phyloP scores from a whole-genome alignment of 64 coral and sea anemone species.

The Exaiptasia diaphana region DNA sequence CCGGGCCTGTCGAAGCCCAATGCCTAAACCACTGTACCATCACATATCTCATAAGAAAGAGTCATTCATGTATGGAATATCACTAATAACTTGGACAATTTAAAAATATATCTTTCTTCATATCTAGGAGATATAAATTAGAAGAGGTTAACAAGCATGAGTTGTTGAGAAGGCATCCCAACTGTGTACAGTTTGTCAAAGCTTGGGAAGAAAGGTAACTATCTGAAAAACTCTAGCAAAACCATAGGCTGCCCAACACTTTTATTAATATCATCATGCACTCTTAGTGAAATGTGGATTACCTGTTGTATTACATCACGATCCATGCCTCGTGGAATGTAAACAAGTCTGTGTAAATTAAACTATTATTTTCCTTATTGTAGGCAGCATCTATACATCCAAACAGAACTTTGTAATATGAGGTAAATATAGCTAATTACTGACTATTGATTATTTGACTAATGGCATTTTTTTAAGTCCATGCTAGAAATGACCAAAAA shows the following conservation, averaged over 20 bases:
- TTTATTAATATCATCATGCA: not conserved
- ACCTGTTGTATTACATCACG: no score
- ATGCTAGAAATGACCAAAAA: no score
- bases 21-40: no score
- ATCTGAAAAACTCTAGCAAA: not conserved
- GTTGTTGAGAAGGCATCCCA: constrained; percentile 69
- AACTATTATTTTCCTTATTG: no score
- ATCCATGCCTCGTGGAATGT: no score
- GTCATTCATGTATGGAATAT: no score
- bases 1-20: no score
- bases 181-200: constrained; percentile 91
- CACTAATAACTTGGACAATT: no score
- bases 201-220: constrained; percentile 97
- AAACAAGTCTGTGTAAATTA: no score
- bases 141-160: constrained; percentile 99
- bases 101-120: no score
- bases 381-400: constrained; percentile 94
- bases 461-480: not conserved
- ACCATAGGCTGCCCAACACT: not conserved
- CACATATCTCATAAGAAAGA: no score
- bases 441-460: not conserved
- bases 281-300: not conserved
- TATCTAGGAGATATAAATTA: constrained; percentile 76
- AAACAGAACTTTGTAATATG: constrained; percentile 96
- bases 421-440: constrained; percentile 42